Percentiles rank a stretch among this genome's conserved stretches.
Conservation (phyloP, 2,113 vertebrate genomes). For the Bufo gargarizans region DNA sequence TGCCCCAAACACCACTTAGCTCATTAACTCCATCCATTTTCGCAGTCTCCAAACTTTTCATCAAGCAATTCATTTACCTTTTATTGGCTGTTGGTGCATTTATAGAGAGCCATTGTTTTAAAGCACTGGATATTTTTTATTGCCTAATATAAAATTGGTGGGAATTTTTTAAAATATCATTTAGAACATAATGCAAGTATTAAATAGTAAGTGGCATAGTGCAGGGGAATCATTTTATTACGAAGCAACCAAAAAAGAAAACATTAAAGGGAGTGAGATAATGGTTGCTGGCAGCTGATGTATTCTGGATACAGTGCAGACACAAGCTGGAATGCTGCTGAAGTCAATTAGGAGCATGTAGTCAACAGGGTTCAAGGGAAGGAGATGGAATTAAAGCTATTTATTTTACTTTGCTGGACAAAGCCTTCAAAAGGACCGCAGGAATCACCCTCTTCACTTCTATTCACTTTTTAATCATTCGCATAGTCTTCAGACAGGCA, state of each 20-base stretch:
- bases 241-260: constrained; percentile 22
- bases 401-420: constrained; percentile 30
- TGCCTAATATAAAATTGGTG: neutral
- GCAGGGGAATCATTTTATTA: constrained; percentile 38
- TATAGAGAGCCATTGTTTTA: neutral
- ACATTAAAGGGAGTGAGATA: constrained; percentile 40
- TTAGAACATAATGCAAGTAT: constrained; percentile 7
- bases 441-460: constrained; percentile 29
- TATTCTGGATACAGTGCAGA: constrained; percentile 49
- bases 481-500: neutral
- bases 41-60: neutral
- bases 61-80: neutral
- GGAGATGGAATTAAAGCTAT: constrained; percentile 45
- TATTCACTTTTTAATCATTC: constrained; percentile 1
- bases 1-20: neutral
- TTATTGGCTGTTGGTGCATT: neutral
- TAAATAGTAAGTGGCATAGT: neutral
- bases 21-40: neutral
- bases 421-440: constrained; percentile 26
- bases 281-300: constrained; percentile 41
- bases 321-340: constrained; percentile 41
- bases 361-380: constrained; percentile 51
- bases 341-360: constrained; percentile 44
- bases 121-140: neutral
- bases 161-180: neutral